These are phyloP conservation scores for Hippoglossus stenolepis DNA, from an alignment of 2,113 vertebrate species.

Conservation along the genomic window DNA sequence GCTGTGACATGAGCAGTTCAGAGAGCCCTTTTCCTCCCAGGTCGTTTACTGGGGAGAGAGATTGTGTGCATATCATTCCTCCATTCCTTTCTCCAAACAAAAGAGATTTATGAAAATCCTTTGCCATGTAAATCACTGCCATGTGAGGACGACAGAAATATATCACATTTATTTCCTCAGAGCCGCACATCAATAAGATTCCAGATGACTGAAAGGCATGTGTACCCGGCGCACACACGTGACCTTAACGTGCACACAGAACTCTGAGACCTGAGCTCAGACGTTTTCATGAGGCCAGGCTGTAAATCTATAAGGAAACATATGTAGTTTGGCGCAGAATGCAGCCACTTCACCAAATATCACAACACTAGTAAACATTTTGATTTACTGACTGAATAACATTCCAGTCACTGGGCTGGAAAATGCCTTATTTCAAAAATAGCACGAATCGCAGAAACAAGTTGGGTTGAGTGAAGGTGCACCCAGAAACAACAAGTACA, in stretches of 20 bases:
- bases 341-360: constrained; percentile 10
- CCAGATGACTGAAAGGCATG: constrained; percentile 27
- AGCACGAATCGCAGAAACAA: background rate
- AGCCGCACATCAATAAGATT: constrained; percentile 26
- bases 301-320: constrained; percentile 41
- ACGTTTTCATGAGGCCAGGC: constrained; percentile 30
- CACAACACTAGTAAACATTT: constrained; percentile 38
- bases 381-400: constrained; percentile 49
- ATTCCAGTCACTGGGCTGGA: constrained; percentile 46
- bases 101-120: constrained; percentile 32
- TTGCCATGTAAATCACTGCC: constrained; percentile 5
- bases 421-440: constrained; percentile 20
- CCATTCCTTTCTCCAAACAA: constrained; percentile 17
- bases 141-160: constrained; percentile 43
- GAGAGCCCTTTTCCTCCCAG: constrained; percentile 21
- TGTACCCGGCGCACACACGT: background rate
- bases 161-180: constrained; percentile 27
- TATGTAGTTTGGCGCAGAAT: background rate
- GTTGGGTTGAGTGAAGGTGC: constrained; percentile 4
- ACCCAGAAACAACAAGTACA: background rate
- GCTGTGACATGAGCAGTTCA: constrained; percentile 8
- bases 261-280: constrained; percentile 12
- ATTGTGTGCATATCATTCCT: constrained; percentile 1
- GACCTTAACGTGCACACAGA: background rate
- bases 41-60: constrained; percentile 8